These are phyloP conservation scores for Saguinus imperator DNA, from an alignment of 2,113 vertebrate species.

Conservation along the genomic window DNA sequence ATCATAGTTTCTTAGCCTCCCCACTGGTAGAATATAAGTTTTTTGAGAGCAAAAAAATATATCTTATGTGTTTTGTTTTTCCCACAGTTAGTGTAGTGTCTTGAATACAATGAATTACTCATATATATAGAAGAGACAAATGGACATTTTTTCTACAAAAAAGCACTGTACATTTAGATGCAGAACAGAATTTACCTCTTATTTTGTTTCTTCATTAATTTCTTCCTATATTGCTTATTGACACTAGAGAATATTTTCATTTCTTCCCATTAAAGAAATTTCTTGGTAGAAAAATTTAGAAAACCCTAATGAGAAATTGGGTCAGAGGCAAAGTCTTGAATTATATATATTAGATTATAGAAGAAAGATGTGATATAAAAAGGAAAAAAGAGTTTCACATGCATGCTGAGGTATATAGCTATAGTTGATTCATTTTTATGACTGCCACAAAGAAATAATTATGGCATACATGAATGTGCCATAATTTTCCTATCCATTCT, in stretches of 20 bases:
- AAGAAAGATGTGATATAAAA: neutral
- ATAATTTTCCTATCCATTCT: neutral
- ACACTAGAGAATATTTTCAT: neutral
- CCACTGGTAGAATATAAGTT: neutral
- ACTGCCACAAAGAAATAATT: neutral
- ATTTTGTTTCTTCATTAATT: neutral
- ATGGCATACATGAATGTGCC: neutral
- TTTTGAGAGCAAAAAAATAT: neutral
- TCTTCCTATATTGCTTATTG: neutral
- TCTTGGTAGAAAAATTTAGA: neutral
- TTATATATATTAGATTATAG: neutral
- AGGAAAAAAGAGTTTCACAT: neutral
- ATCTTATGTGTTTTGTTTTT: neutral
- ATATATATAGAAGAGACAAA: neutral
- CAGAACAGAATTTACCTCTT: neutral
- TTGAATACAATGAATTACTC: neutral
- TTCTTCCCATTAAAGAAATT: neutral
- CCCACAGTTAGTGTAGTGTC: neutral
- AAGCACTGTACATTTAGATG: neutral
- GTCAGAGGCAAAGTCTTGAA: neutral
- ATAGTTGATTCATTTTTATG: neutral
- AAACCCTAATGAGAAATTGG: neutral
- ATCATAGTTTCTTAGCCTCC: neutral
- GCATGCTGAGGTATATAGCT: neutral
- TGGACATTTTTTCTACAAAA: neutral